Evolutionary conservation across 2,888 invertebrate species (phyloP), one percentile per base, ranked within the genome.

Genomic region (Lasioglossum leucozonium): DNA sequence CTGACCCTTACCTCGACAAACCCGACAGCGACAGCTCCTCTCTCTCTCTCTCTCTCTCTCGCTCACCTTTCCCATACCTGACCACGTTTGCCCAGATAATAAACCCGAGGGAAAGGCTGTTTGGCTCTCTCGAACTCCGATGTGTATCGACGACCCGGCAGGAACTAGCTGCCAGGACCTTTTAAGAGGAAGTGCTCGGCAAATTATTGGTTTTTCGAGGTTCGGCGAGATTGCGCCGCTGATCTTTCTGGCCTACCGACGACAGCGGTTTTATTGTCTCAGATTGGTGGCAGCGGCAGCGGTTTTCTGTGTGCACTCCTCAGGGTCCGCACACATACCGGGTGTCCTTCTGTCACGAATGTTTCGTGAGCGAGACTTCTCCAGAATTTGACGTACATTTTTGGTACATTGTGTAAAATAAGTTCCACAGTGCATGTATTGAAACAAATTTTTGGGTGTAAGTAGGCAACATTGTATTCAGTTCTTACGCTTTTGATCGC

Each of bases 31-130:
- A 62, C 62, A 37, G 37, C 67, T 67, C 22, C 22, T 55, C 55
- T 55, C 55, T n/a, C n/a, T 3, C 37, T 67, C 71, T 55, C 55
- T n/a, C n/a, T n/a, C n/a, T n/a, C n/a, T 55, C 55, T n/a, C n/a
- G 8, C 37, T 67, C 71, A n/a, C 51, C 67, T 71, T 30, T 6
- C 6, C 8, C n/a, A 26, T 77, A 67, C 76, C 73, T 51, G 58
- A 55, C 58, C 67, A n/a, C 37, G 78, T 82, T 82, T 82, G 71
- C 58, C 58, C 65, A 75, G 78, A 83, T 78, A 82, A 82, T 84
- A 82, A 62, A 78, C 67, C 6, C 22, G 47, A 44, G 71, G 69
- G 82, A 82, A 58, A 58, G 26, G 26, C 58, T 58, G 58, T 16
- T 58, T 58, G 58, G 58, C 58, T 58, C 55, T 37, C 55, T 37